Evolutionary conservation across 2,888 invertebrate species (phyloP), one percentile per base, ranked within the genome.

Genomic region (Andrena bicolor): DNA sequence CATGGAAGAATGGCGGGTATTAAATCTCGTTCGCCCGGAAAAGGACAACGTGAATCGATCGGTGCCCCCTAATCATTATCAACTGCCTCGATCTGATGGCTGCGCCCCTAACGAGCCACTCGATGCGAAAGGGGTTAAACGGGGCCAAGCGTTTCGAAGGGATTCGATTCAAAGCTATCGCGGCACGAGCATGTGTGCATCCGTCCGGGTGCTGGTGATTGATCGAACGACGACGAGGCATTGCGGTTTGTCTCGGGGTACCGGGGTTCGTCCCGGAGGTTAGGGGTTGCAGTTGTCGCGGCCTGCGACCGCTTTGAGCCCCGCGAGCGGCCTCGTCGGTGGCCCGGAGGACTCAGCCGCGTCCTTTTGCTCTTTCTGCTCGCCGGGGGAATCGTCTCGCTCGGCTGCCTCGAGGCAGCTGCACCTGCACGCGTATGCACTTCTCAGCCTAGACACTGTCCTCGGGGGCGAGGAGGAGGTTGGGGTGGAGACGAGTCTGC

Each of bases 211-310:
- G 64, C 41, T 63, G 80, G 78, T 87, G 85, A 88, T 89, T 86
- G 89, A 90, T 89, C 90, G 86, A 80, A 73, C 72, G 28, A 28
- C 56, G 76, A 75, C 81, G 69, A 74, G 81, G 76, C 82, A 81
- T 82, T 69, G 82, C 82, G 84, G 88, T 87, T 85, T 83, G 83
- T 82, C 84, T 80, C 80, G 79, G 66, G 58, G 68, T 48, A 30
- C 49, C 72, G 53, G 72, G 69, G 63, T 71, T 73, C 70, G 64
- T 61, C 75, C 65, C 66, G 7, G 61, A 73, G 87, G 61, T 60
- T 77, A 69, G 82, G 80, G 80, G 77, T 64, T 61, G 76, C 82
- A 53, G 51, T 75, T 68, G 61, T 69, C 72, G 84, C 60, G 83
- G 49, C 72, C 30, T 58, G 66, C 60, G 84, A 76, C 79, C 79